A percentile compares a stretch with the other conserved stretches of the same genome.
phyloP scores from a whole-genome alignment of 2,888 invertebrate genomes.

The Tenthredo livida region DNA sequence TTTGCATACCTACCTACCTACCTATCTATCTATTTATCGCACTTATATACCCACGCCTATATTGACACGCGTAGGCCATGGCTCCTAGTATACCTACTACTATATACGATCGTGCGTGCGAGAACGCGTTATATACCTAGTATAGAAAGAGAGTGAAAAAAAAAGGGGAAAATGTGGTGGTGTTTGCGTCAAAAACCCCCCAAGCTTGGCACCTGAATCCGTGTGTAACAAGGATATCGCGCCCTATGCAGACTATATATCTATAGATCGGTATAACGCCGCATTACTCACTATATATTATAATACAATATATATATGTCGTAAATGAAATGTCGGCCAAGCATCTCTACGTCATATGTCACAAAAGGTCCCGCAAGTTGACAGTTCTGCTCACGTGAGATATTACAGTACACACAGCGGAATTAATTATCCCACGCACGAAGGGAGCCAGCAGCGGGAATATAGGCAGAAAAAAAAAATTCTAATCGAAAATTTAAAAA shows the following conservation, averaged over 20 bases:
- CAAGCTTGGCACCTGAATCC: neutral
- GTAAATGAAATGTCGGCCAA: neutral
- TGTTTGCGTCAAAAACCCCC: neutral
- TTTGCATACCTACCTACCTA: conserved; percentile 31
- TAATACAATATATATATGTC: neutral
- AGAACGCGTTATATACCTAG: neutral
- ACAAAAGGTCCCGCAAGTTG: neutral
- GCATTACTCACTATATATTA: neutral
- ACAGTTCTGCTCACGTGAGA: neutral
- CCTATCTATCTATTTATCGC: conserved; percentile 29
- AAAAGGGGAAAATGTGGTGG: neutral
- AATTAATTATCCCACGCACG: conserved; percentile 8
- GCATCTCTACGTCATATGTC: conserved; percentile 16
- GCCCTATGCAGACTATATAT: neutral
- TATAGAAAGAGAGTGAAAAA: neutral
- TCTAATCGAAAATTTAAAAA: neutral
- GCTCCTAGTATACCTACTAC: neutral
- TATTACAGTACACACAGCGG: neutral
- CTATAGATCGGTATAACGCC: neutral
- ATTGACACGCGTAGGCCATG: conserved; percentile 35
- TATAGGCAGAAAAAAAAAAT: neutral
- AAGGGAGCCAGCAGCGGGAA: neutral
- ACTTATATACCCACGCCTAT: conserved; percentile 42
- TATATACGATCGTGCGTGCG: conserved; percentile 1
- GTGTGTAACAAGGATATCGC: conserved; percentile 11